Base-by-base conservation (phyloP, 2,888 invertebrate species). In the Galeruca laticollis region DNA sequence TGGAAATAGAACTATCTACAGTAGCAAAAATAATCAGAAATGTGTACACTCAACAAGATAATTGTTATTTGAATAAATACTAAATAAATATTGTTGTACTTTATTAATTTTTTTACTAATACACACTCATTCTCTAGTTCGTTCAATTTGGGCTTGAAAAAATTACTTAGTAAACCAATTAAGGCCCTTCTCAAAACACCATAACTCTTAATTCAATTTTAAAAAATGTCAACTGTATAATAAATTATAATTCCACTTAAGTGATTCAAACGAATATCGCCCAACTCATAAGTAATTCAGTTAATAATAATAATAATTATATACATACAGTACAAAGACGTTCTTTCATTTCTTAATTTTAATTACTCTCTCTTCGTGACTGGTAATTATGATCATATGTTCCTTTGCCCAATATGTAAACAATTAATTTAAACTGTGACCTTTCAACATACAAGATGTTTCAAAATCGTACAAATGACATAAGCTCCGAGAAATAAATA, bases 351-450 rank as follows among this genome's bases (percentile, higher is more conserved):
- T 47, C 47, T 18, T 18, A 47, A 47, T 47, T 47, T 40, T 47
- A 47, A 47, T 18, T 18, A 18, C 47, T 47, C 0, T 8, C 15
- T 47, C 18, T 15, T 47, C 15, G 47, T 47, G 47, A 18, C 9
- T 47, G 18, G 15, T 47, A 15, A 18, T 37, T 37, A 37, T 13
- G 37, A 37, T 37, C 37, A 37, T 26, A 26, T 37, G 37, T 37
- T 37, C 37, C 37, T 18, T 47, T 2, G 6, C 18, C 18, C 15
- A 47, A 43, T 43, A n/a, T 43, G 15, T 43, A 43, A 47, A n/a
- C 47, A 8, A 47, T 47, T 47, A 47, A 47, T 47, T 15, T 47
- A 47, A 47, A 47, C 47, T 18, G 47, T 47, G 47, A 47, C 47
- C 47, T 47, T 47, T 47, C 1, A 47, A 47, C 15, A 18, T 47